These are phyloP conservation scores for Anabacerthia variegaticeps DNA, from an alignment of 2,797 vertebrate genomes.

Conservation along the genomic window DNA sequence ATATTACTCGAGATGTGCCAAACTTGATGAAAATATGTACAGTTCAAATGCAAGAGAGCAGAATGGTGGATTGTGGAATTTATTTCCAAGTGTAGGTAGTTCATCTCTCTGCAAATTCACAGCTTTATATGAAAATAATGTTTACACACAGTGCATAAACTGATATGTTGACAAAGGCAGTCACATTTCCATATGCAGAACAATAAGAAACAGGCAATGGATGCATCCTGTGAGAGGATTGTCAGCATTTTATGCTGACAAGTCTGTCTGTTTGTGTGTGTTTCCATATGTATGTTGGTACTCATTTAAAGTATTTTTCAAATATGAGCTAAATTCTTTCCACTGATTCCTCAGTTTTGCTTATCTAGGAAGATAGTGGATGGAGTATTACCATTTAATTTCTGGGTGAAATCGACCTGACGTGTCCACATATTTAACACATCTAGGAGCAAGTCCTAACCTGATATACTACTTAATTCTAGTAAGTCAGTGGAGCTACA, in stretches of 20 bases:
- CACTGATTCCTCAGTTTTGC: not conserved
- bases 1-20: not conserved
- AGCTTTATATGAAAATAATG: not conserved
- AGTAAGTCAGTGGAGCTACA: not conserved
- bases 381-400: not conserved
- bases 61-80: not conserved
- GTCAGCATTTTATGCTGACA: not conserved
- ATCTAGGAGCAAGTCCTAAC: not conserved
- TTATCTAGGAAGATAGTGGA: not conserved
- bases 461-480: not conserved
- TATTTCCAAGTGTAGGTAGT: not conserved
- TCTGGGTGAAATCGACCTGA: not conserved
- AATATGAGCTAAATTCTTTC: not conserved
- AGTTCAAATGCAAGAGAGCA: not conserved
- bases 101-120: not conserved
- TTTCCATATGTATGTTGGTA: not conserved
- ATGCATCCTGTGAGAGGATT: not conserved
- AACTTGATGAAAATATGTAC: not conserved
- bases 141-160: not conserved
- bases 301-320: not conserved
- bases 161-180: not conserved
- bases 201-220: not conserved
- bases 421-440: rapidly evolving
- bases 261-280: not conserved
- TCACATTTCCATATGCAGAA: not conserved